Conservation (phyloP, 2,113 vertebrate species). For the Malurus cyaneus region DNA sequence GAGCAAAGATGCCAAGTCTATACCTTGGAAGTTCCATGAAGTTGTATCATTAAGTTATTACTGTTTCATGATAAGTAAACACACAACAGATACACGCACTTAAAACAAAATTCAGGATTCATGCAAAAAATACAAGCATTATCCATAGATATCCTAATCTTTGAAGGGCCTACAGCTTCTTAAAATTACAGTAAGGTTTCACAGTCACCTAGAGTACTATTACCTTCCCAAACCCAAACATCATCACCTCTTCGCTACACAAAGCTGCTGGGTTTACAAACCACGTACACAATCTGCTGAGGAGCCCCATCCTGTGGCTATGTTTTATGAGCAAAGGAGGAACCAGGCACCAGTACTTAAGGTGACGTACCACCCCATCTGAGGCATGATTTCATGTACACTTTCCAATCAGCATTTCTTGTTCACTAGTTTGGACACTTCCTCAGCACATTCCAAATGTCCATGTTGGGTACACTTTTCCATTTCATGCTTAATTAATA, state of each 20-base stretch:
- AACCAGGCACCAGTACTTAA: not conserved
- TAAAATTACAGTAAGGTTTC: not conserved
- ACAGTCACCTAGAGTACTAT: not conserved
- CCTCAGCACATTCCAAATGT: not conserved
- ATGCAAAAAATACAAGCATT: not conserved
- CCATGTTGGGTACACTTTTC: not conserved
- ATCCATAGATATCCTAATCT: not conserved
- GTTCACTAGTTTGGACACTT: not conserved
- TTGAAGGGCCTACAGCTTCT: not conserved
- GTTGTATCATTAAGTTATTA: not conserved
- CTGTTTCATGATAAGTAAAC: not conserved
- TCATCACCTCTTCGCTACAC: not conserved
- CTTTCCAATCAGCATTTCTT: not conserved
- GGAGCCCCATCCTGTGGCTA: not conserved
- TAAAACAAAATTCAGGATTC: not conserved
- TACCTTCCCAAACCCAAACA: not conserved
- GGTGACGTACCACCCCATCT: not conserved
- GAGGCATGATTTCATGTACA: not conserved
- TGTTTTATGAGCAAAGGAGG: not conserved
- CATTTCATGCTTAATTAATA: not conserved
- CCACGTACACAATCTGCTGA: not conserved
- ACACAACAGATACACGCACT: not conserved
- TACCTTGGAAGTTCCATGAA: not conserved
- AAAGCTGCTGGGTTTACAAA: not conserved
- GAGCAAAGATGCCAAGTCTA: not conserved